These are phyloP conservation scores for Cryptophagus acutangulus DNA, from an alignment of 2,888 invertebrate genomes.

Conservation along the genomic window DNA sequence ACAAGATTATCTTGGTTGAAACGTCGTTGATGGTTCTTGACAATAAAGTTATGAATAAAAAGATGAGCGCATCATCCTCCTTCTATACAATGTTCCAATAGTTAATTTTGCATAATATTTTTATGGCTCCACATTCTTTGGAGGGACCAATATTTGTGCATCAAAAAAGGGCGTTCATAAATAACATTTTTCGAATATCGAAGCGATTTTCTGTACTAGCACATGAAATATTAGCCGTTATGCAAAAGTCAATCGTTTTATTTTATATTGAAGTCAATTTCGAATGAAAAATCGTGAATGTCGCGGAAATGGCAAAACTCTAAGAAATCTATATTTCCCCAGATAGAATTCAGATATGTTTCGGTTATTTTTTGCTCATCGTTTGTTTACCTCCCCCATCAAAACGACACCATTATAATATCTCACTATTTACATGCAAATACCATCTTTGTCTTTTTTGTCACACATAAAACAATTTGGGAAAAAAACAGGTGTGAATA, in stretches of 20 bases:
- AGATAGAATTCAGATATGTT: constrained; percentile 33
- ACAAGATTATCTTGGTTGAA: too few relatives aligned
- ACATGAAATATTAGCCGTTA: constrained; percentile 28
- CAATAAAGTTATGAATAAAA: too few relatives aligned
- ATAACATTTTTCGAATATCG: too few relatives aligned
- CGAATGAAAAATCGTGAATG: constrained; percentile 39
- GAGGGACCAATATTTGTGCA: too few relatives aligned
- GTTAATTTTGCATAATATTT: too few relatives aligned
- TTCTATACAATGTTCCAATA: too few relatives aligned
- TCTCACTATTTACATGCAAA: constrained; percentile 18
- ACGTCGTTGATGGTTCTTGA: too few relatives aligned
- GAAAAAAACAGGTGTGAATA: not conserved
- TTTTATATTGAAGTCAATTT: constrained; percentile 43
- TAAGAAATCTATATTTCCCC: constrained; percentile 38
- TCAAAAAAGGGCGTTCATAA: too few relatives aligned
- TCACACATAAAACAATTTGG: not conserved
- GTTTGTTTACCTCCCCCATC: constrained; percentile 34
- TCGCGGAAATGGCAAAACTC: constrained; percentile 35
- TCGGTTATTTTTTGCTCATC: constrained; percentile 34
- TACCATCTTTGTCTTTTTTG: not conserved
- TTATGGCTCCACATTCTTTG: too few relatives aligned
- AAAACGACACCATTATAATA: constrained; percentile 9
- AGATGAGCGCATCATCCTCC: too few relatives aligned
- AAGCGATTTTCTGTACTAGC: constrained; percentile 4
- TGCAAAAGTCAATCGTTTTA: constrained; percentile 39